These are phyloP conservation scores for Cervus canadensis DNA, from an alignment of 2,113 vertebrate genomes.

Conservation along the genomic window DNA sequence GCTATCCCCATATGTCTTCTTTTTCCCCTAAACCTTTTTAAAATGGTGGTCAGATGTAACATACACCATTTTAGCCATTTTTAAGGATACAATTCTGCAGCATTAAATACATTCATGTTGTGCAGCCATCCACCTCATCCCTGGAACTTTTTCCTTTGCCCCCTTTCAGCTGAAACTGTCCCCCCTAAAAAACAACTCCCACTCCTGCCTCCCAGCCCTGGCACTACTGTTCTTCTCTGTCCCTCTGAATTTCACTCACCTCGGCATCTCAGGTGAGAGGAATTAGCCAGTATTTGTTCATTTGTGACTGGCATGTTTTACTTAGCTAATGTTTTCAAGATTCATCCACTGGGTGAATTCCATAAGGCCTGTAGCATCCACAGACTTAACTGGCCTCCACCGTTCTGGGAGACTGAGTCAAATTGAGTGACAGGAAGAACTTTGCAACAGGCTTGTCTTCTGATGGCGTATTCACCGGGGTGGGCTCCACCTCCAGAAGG, in stretches of 20 bases:
- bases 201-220: background rate
- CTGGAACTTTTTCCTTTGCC: background rate
- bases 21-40: background rate
- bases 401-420: background rate
- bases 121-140: background rate
- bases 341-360: background rate
- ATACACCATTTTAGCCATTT: background rate
- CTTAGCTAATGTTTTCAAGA: background rate
- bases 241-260: background rate
- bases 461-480: accelerated
- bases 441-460: background rate
- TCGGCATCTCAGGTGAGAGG: background rate
- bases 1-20: background rate
- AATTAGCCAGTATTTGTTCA: background rate
- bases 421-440: background rate
- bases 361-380: background rate
- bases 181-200: background rate
- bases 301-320: background rate
- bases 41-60: background rate
- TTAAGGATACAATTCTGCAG: background rate
- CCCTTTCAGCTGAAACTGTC: background rate
- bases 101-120: background rate
- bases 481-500: accelerated
- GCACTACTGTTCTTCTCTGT: background rate
- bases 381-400: background rate